Conservation (phyloP, 2,113 vertebrate genomes). For the Dicrurus megarhynchus region DNA sequence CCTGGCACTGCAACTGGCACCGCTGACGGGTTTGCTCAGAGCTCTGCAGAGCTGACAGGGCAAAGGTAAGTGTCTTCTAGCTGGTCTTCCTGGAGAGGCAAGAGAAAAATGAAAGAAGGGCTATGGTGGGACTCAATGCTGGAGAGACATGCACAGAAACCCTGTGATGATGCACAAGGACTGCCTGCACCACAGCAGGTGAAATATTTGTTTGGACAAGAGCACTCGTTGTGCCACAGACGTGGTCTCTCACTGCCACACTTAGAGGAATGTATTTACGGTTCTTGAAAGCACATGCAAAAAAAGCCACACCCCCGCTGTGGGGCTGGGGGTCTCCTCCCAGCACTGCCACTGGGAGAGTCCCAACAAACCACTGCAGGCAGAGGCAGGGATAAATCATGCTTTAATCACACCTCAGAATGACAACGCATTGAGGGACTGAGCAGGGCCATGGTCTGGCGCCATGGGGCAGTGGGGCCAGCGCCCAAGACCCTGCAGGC, state of each 20-base stretch:
- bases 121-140: accelerated
- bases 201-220: background rate
- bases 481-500: accelerated
- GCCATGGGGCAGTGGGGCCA: accelerated
- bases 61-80: background rate
- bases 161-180: background rate
- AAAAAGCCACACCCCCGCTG: background rate
- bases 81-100: background rate
- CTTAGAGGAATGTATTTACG: background rate
- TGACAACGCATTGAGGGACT: background rate
- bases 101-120: background rate
- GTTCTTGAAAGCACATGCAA: background rate
- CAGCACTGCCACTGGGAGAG: background rate
- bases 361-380: background rate
- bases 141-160: background rate
- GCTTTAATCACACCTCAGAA: constrained; percentile 17
- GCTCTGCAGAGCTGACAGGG: background rate
- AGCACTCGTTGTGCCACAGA: background rate
- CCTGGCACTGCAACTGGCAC: background rate
- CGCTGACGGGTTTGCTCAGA: background rate
- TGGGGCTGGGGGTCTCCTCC: background rate
- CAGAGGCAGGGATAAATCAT: background rate
- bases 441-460: background rate
- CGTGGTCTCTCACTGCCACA: accelerated
- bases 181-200: background rate